Evolutionary conservation across 1,140 invertebrate species (phyloP).

Genomic region (Diabrotica undecimpunctata): DNA sequence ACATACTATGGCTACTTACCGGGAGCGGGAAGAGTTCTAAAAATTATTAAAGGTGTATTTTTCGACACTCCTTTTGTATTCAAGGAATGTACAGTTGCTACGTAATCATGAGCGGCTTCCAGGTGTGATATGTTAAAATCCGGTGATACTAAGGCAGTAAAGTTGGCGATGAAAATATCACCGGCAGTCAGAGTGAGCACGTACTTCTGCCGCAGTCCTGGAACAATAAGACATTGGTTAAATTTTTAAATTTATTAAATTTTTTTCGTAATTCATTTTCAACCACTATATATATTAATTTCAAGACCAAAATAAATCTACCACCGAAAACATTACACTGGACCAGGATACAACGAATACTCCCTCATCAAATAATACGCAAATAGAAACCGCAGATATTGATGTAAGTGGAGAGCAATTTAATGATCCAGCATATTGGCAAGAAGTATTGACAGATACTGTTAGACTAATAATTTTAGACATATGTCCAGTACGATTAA

Average conservation of each 20-base stretch:
- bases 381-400: no score
- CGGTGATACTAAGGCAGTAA: conserved; percentile 36
- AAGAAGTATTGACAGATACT: no score
- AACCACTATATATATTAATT: not conserved
- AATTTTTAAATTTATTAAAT: no score
- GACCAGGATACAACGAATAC: no score
- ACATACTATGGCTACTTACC: not conserved
- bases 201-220: conserved; percentile 51
- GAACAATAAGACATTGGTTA: conserved; percentile 13
- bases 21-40: conserved; percentile 40
- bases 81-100: conserved; percentile 53
- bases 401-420: no score
- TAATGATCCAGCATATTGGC: no score
- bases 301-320: not conserved
- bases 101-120: conserved; percentile 49
- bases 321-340: no score
- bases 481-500: no score
- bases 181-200: conserved; percentile 41
- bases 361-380: no score
- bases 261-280: not conserved
- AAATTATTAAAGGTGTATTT: conserved; percentile 28
- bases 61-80: conserved; percentile 55
- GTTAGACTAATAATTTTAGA: no score
- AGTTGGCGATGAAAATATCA: conserved; percentile 39
- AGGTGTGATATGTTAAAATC: conserved; percentile 47